These are phyloP conservation scores for Actinostola sp. DNA, from an alignment of 92 coral and sea anemone species.

Conservation along the genomic window DNA sequence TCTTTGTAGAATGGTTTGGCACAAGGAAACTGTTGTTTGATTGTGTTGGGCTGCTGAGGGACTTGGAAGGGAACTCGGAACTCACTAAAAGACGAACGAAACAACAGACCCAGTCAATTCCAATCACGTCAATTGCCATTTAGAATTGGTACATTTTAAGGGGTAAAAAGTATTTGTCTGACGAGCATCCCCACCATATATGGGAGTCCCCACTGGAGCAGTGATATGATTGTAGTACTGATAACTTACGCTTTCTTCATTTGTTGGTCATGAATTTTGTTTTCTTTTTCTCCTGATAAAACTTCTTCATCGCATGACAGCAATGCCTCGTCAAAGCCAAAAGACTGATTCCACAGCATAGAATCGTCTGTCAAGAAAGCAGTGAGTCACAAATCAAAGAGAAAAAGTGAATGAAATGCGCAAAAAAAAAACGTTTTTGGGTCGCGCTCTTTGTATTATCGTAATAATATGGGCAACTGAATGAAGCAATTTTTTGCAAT, in stretches of 20 bases:
- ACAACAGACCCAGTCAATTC: neutral
- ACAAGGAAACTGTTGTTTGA: conserved; percentile 40
- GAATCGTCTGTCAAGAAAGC: conserved; percentile 71
- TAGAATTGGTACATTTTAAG: too few relatives aligned
- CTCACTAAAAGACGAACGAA: neutral
- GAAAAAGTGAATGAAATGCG: too few relatives aligned
- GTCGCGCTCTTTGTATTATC: too few relatives aligned
- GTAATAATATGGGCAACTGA: too few relatives aligned
- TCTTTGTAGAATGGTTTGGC: conserved; percentile 27
- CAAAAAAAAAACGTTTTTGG: too few relatives aligned
- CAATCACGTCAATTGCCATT: too few relatives aligned
- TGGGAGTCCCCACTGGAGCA: too few relatives aligned
- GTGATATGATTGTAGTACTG: too few relatives aligned
- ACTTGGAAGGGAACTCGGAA: conserved; percentile 11
- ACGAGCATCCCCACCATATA: too few relatives aligned
- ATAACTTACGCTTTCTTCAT: neutral
- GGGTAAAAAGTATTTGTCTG: too few relatives aligned
- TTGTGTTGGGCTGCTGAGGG: neutral
- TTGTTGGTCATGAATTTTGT: neutral
- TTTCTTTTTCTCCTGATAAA: conserved; percentile 44
- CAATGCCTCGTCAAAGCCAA: conserved; percentile 83
- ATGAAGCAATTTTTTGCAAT: too few relatives aligned
- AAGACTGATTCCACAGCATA: conserved; percentile 83
- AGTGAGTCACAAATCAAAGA: too few relatives aligned
- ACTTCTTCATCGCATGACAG: conserved; percentile 77